These are phyloP conservation scores for Drosophila ironensis DNA, from an alignment of 1,140 invertebrate genomes.

Conservation along the genomic window DNA sequence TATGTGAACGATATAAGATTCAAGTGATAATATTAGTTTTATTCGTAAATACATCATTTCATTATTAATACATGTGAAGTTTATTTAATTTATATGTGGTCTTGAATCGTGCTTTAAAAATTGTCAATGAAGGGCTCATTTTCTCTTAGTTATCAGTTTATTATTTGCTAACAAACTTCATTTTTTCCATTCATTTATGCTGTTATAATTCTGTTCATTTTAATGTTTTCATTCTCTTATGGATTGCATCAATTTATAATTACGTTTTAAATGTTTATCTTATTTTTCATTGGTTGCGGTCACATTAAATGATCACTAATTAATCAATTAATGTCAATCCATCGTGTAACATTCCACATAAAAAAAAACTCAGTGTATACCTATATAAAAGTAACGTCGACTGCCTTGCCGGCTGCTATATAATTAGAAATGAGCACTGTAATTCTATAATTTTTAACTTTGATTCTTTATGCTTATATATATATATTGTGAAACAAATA, in stretches of 20 bases:
- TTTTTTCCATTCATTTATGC: constrained; percentile 20
- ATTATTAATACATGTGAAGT: constrained; percentile 79
- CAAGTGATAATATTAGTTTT: constrained; percentile 76
- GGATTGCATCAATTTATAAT: constrained; percentile 38
- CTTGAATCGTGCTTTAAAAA: constrained; percentile 77
- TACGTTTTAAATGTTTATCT: constrained; percentile 18
- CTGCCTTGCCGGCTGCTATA: constrained; percentile 2
- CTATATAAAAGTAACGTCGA: constrained; percentile 40
- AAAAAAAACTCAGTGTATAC: constrained; percentile 50
- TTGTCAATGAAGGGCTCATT: constrained; percentile 69
- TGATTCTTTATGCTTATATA: constrained; percentile 11
- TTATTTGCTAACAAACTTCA: constrained; percentile 56
- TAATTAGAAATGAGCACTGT: constrained; percentile 47
- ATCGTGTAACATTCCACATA: constrained; percentile 72
- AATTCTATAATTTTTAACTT: constrained; percentile 38
- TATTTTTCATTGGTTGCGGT: constrained; percentile 10
- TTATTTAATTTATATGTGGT: constrained; percentile 70
- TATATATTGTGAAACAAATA: too few species aligned
- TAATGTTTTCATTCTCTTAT: constrained; percentile 11
- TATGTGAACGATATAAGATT: not conserved
- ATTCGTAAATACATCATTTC: constrained; percentile 77
- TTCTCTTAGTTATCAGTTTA: constrained; percentile 17
- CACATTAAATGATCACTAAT: constrained; percentile 53
- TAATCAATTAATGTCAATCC: constrained; percentile 43
- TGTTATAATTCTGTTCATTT: constrained; percentile 13